Conservation (phyloP, 2,113 vertebrate species). For the Alaudala cheleensis region DNA sequence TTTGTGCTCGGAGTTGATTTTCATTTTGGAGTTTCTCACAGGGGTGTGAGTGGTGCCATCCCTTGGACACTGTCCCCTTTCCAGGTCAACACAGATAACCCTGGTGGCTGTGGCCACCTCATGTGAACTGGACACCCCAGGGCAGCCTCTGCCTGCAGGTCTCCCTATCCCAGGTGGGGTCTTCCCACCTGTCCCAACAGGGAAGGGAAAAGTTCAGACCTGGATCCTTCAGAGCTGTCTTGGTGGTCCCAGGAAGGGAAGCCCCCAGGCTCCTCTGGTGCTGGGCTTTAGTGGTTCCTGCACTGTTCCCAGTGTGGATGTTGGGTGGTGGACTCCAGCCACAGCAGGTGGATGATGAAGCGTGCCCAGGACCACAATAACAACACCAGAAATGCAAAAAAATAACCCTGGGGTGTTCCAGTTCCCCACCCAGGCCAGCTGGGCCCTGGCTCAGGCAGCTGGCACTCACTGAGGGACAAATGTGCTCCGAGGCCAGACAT, state of each 20-base stretch:
- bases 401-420: neutral
- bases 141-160: neutral
- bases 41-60: rapidly evolving
- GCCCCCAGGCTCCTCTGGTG: neutral
- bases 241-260: neutral
- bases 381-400: neutral
- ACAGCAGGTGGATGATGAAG: rapidly evolving
- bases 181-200: neutral
- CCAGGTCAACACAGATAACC: rapidly evolving
- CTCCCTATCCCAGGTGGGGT: no score
- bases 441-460: neutral
- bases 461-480: neutral
- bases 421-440: neutral
- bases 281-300: neutral
- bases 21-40: neutral
- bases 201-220: neutral
- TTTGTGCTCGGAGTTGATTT: neutral
- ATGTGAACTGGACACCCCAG: neutral
- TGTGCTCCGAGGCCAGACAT: rapidly evolving
- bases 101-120: neutral
- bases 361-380: rapidly evolving
- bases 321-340: neutral
- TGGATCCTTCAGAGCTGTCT: neutral
- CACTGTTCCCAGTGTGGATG: rapidly evolving
- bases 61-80: no score